These are phyloP conservation scores for Clanis bilineata DNA, from an alignment of 2,888 invertebrate species.

Conservation along the genomic window DNA sequence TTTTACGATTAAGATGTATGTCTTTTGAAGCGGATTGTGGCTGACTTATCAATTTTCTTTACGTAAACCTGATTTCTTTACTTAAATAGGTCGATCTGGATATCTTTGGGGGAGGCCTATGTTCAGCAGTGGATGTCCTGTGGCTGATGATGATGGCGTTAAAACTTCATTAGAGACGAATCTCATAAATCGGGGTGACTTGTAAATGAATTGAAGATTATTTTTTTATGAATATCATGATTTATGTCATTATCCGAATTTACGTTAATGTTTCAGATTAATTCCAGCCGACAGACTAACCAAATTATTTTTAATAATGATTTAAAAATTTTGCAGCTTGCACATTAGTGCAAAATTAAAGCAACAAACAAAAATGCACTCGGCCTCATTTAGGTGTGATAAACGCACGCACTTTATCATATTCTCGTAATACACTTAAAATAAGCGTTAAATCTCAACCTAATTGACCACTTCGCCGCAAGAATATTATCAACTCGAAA, in stretches of 20 bases:
- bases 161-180: no score
- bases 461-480: slow-evolving; percentile 22
- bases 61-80: no score
- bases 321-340: neutral
- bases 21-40: neutral
- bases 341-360: neutral
- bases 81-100: no score
- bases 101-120: no score
- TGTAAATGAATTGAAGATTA: neutral
- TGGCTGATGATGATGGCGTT: no score
- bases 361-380: neutral
- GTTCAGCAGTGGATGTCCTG: no score
- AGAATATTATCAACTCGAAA: slow-evolving; percentile 20
- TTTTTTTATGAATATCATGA: no score
- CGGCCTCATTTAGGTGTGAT: no score
- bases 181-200: neutral
- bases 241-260: no score
- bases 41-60: neutral
- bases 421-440: slow-evolving; percentile 1
- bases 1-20: neutral
- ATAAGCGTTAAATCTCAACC: neutral
- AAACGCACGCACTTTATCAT: neutral
- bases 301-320: neutral
- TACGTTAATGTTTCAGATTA: no score
- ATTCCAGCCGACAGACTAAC: neutral